A percentile compares a stretch with the other conserved stretches of the same genome.
Evolutionary conservation across 2,888 invertebrate species (phyloP).

Genomic region (Cylindroiulus punctatus): DNA sequence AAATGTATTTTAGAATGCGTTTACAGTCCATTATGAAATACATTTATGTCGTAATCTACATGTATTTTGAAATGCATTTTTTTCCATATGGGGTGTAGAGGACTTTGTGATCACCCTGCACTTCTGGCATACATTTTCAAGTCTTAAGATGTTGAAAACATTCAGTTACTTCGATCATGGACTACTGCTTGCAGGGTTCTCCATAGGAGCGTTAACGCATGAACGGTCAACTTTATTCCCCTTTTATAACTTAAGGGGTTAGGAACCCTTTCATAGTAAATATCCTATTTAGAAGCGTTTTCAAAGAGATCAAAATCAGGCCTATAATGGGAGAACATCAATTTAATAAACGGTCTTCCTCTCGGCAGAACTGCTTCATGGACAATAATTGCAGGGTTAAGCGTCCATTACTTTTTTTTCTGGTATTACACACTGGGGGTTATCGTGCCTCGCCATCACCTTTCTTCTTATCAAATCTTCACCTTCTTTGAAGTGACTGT

Average conservation of each 20-base stretch:
- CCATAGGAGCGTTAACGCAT: not conserved
- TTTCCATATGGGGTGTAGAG: too few species aligned
- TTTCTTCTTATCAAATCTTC: slow-evolving; percentile 42
- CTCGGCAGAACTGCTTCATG: slow-evolving; percentile 39
- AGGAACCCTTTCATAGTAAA: slow-evolving; percentile 43
- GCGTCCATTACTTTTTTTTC: slow-evolving; percentile 42
- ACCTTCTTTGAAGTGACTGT: slow-evolving; percentile 45
- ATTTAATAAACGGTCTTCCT: slow-evolving; percentile 47
- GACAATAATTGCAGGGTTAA: slow-evolving; percentile 47
- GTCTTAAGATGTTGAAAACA: too few species aligned
- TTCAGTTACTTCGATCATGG: too few species aligned
- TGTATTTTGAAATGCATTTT: too few species aligned
- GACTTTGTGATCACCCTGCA: too few species aligned
- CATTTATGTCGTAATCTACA: too few species aligned
- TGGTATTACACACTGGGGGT: slow-evolving; percentile 47
- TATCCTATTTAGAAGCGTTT: slow-evolving; percentile 39
- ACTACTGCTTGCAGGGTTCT: not conserved
- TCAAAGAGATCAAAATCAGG: slow-evolving; percentile 45
- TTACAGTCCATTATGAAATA: too few species aligned
- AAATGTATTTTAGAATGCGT: too few species aligned
- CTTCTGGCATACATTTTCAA: too few species aligned
- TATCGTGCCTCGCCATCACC: slow-evolving; percentile 40
- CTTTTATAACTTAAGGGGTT: slow-evolving; percentile 35
- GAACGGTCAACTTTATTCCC: slow-evolving; percentile 17
- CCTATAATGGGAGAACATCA: slow-evolving; percentile 39